Evolutionary conservation across 2,888 invertebrate species (phyloP).

Genomic region (Amphipoea lucens): DNA sequence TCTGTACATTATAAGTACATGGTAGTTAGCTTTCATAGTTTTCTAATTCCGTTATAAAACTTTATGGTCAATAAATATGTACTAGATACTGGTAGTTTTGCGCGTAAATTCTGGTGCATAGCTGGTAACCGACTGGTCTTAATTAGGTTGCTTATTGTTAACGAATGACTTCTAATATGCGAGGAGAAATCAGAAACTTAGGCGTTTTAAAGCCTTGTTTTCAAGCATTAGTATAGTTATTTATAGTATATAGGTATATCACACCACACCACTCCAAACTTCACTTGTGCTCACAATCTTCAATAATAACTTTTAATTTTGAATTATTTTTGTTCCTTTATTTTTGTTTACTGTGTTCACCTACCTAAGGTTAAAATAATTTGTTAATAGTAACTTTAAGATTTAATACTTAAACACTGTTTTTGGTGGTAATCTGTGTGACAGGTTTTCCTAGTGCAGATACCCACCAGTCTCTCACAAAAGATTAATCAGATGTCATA

Average conservation of each 20-base stretch:
- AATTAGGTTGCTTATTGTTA: slow-evolving; percentile 32
- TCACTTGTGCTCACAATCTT: background rate
- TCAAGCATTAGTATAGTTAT: background rate
- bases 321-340: too few species aligned
- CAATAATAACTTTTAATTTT: background rate
- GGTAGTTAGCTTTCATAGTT: slow-evolving; percentile 31
- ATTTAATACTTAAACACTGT: too few species aligned
- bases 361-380: too few species aligned
- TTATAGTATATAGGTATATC: background rate
- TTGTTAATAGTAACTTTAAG: too few species aligned
- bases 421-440: too few species aligned
- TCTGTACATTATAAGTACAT: slow-evolving; percentile 15
- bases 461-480: too few species aligned
- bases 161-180: slow-evolving; percentile 24
- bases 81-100: background rate
- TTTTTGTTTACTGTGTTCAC: too few species aligned
- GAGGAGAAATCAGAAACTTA: slow-evolving; percentile 19
- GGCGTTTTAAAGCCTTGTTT: background rate
- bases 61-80: slow-evolving; percentile 39
- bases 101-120: slow-evolving; percentile 25
- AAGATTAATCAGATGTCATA: too few species aligned
- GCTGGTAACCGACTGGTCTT: background rate
- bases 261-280: background rate
- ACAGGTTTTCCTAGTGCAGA: too few species aligned
- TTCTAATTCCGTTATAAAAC: slow-evolving; percentile 44